Evolutionary conservation across 2,888 invertebrate genomes (phyloP).

Genomic region (Hedya salicella): DNA sequence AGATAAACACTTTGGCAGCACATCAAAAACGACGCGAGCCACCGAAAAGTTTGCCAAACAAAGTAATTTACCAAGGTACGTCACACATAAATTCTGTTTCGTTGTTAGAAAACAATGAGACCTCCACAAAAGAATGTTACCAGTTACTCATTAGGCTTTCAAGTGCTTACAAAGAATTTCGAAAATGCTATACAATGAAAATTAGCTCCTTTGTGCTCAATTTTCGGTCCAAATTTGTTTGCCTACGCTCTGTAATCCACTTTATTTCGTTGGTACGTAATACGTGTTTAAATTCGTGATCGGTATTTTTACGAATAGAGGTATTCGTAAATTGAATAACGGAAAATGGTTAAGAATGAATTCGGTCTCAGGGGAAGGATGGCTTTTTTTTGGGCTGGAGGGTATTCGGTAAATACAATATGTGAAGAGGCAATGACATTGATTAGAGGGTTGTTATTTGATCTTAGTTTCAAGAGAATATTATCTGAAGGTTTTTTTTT

Average conservation of each 20-base stretch:
- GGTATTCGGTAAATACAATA: not conserved
- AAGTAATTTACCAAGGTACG: conserved; percentile 32
- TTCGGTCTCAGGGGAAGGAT: not conserved
- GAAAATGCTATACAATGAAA: conserved; percentile 1
- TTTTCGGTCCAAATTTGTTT: conserved; percentile 27
- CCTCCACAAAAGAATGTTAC: conserved; percentile 38
- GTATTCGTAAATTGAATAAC: conserved; percentile 38
- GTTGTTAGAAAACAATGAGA: conserved; percentile 38
- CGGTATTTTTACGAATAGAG: conserved; percentile 30
- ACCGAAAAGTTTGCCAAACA: conserved; percentile 33
- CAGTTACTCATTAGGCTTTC: conserved; percentile 36
- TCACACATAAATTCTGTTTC: conserved; percentile 34
- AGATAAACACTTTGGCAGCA: conserved; percentile 27
- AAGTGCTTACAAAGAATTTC: conserved; percentile 37
- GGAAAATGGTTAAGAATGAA: conserved; percentile 3
- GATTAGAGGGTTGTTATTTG: not conserved
- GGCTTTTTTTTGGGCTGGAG: not conserved
- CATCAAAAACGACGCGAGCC: conserved; percentile 20
- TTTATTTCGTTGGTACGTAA: conserved; percentile 21
- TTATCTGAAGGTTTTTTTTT: too few species aligned
- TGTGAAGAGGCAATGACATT: not conserved
- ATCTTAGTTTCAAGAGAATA: too few species aligned
- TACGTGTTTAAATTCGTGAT: conserved; percentile 41
- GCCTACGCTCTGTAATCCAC: conserved; percentile 25
- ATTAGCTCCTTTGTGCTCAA: conserved; percentile 17